A percentile compares a stretch with the other conserved stretches of the same genome.
Evolutionary conservation across 1,140 invertebrate genomes (phyloP).

Genomic region (Diorhabda carinulata): DNA sequence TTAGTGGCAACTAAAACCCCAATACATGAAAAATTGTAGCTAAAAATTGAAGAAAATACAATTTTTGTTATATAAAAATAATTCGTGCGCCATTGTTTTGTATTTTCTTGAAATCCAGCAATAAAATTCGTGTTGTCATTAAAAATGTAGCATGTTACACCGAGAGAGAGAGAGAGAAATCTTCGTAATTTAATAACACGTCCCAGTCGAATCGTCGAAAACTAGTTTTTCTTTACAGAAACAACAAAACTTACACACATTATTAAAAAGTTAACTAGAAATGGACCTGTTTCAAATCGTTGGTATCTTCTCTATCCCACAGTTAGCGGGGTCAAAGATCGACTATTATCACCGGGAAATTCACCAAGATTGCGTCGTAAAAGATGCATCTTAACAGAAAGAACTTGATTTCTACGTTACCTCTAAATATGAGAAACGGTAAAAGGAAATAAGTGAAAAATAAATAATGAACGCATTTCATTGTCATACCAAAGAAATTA

Average conservation of each 20-base stretch:
- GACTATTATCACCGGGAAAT: constrained; percentile 17
- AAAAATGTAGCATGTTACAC: constrained; percentile 31
- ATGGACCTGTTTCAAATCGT: constrained; percentile 22
- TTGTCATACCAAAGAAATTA: no score
- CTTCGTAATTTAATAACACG: background rate
- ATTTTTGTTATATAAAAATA: background rate
- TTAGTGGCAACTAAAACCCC: no score
- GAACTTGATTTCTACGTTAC: background rate
- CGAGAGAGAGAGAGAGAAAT: constrained; percentile 14
- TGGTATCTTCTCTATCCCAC: constrained; percentile 24
- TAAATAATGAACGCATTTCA: no score
- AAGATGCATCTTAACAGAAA: background rate
- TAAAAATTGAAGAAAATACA: background rate
- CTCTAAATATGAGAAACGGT: no score
- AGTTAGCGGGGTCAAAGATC: constrained; percentile 25
- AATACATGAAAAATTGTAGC: background rate
- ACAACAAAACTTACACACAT: constrained; percentile 16
- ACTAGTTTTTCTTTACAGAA: constrained; percentile 15
- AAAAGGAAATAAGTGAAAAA: no score
- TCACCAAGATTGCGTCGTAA: constrained; percentile 5
- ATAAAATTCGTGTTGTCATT: constrained; percentile 27
- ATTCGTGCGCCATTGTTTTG: background rate
- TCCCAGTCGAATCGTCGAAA: background rate
- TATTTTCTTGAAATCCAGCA: constrained; percentile 11
- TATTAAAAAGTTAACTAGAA: constrained; percentile 19